phyloP scores from a whole-genome alignment of 1,140 invertebrate genomes.

The Trichoplusia ni region DNA sequence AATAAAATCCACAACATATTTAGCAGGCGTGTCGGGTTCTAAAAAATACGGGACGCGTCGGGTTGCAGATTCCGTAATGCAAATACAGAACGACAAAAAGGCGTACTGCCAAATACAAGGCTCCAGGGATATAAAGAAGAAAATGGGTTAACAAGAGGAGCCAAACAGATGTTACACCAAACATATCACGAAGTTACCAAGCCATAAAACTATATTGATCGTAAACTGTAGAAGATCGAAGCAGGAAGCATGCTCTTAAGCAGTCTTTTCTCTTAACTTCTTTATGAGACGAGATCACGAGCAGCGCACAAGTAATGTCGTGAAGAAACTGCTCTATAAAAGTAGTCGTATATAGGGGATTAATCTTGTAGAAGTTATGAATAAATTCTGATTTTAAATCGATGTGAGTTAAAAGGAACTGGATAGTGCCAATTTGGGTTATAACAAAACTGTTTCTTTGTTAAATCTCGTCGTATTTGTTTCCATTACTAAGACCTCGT shows the following conservation, averaged over 20 bases:
- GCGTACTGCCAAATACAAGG: background rate
- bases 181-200: too few species aligned
- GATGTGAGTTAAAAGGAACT: too few species aligned
- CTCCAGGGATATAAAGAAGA: background rate
- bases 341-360: too few species aligned
- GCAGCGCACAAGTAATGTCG: background rate
- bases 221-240: too few species aligned
- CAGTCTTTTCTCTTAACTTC: background rate
- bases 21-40: background rate
- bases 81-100: background rate
- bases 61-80: background rate
- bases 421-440: too few species aligned
- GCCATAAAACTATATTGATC: too few species aligned
- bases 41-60: background rate
- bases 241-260: too few species aligned
- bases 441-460: background rate
- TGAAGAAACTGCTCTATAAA: too few species aligned
- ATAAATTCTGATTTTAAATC: too few species aligned
- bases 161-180: too few species aligned
- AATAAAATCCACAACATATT: slow-evolving; percentile 1
- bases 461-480: background rate
- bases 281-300: too few species aligned
- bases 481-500: background rate
- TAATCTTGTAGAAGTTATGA: too few species aligned
- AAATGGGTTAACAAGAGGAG: background rate